phyloP scores from a whole-genome alignment of 1,140 invertebrate genomes.

The Polypedilum vanderplanki region DNA sequence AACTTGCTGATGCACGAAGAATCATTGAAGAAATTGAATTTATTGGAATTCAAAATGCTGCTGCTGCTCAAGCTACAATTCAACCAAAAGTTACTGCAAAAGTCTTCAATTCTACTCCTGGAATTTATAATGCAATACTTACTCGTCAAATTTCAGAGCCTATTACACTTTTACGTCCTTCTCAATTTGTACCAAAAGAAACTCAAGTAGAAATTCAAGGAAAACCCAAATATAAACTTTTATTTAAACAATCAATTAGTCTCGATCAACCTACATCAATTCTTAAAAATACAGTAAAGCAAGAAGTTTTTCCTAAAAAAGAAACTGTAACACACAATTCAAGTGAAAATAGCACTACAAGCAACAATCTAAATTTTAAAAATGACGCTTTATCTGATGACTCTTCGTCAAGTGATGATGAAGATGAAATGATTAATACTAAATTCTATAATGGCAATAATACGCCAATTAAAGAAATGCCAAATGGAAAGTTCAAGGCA shows the following conservation, averaged over 20 bases:
- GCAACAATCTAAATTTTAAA: not conserved
- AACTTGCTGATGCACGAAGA: constrained; percentile 64
- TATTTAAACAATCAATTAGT: constrained; percentile 29
- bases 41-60: constrained; percentile 33
- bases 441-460: constrained; percentile 11
- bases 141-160: constrained; percentile 24
- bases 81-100: constrained; percentile 30
- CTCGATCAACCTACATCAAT: constrained; percentile 32
- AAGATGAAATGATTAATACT: constrained; percentile 36
- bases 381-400: not conserved
- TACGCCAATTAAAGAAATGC: too few species aligned
- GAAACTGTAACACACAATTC: not conserved
- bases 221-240: constrained; percentile 32
- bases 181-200: constrained; percentile 35
- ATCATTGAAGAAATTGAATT: constrained; percentile 60
- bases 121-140: constrained; percentile 30
- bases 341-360: not conserved
- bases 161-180: constrained; percentile 32
- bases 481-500: not conserved
- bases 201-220: constrained; percentile 37
- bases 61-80: not conserved
- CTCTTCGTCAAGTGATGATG: constrained; percentile 36
- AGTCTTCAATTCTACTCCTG: constrained; percentile 31
- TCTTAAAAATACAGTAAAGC: constrained; percentile 37
- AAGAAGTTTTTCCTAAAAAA: constrained; percentile 33